Conservation (phyloP, 2,797 vertebrate species). For the Paratrypauchen microcephalus region DNA sequence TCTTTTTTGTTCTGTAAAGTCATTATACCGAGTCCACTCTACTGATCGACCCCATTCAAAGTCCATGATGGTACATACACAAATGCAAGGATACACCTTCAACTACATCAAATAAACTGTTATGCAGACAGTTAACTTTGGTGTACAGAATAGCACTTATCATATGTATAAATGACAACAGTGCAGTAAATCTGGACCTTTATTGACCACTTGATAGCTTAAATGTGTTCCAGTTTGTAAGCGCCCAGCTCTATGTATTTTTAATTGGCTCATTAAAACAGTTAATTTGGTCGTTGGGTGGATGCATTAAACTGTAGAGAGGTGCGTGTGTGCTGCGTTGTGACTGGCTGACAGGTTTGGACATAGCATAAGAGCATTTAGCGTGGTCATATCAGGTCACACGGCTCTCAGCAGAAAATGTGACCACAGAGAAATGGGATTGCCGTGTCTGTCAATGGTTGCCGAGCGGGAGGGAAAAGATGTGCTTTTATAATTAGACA, state of each 20-base stretch:
- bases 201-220: constrained; percentile 51
- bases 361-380: constrained; percentile 34
- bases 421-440: constrained; percentile 54
- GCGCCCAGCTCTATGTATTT: constrained; percentile 60
- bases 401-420: constrained; percentile 46
- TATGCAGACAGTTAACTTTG: constrained; percentile 48
- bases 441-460: constrained; percentile 63
- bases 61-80: constrained; percentile 18
- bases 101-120: constrained; percentile 37
- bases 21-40: not conserved
- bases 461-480: constrained; percentile 54
- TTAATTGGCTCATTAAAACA: constrained; percentile 66
- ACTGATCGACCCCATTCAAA: not conserved
- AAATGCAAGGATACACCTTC: constrained; percentile 39
- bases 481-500: constrained; percentile 67
- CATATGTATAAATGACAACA: constrained; percentile 59
- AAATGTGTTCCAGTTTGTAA: constrained; percentile 63
- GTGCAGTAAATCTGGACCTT: constrained; percentile 51
- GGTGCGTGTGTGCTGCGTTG: constrained; percentile 30
- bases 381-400: constrained; percentile 38
- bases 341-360: constrained; percentile 35
- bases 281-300: constrained; percentile 57
- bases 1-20: no score
- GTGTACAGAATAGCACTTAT: constrained; percentile 51
- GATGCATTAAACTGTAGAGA: constrained; percentile 44